A percentile compares a stretch with the other conserved stretches of the same genome.
These are phyloP conservation scores for Penaeus monodon DNA, from an alignment of 2,888 invertebrate genomes.

Conservation along the genomic window DNA sequence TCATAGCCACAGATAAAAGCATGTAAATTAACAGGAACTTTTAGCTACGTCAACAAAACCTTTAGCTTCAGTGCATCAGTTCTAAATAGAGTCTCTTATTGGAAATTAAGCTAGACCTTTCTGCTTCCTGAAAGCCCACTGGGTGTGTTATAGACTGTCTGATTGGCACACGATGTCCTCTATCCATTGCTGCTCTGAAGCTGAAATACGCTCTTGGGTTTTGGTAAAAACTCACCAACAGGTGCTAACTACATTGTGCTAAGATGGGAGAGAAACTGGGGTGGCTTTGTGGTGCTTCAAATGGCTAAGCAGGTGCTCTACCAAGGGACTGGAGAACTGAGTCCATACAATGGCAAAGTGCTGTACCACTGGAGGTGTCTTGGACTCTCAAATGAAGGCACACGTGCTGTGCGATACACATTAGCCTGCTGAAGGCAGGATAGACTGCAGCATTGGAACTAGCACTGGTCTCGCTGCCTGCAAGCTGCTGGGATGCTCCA, in stretches of 20 bases:
- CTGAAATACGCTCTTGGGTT: constrained; percentile 36
- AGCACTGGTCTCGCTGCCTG: constrained; percentile 50
- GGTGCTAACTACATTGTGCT: constrained; percentile 50
- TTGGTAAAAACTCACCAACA: constrained; percentile 39
- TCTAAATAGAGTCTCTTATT: neutral
- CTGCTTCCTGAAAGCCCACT: constrained; percentile 39
- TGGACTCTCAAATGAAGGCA: constrained; percentile 24
- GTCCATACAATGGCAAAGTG: constrained; percentile 25
- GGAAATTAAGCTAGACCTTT: neutral
- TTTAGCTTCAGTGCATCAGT: neutral
- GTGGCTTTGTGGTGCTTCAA: constrained; percentile 36
- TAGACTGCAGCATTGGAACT: constrained; percentile 36
- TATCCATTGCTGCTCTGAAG: constrained; percentile 40
- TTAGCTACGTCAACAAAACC: too few species aligned
- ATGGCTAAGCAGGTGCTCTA: constrained; percentile 26
- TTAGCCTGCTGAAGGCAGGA: constrained; percentile 33
- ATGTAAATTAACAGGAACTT: too few species aligned
- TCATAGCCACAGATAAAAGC: too few species aligned
- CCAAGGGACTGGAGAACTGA: constrained; percentile 6
- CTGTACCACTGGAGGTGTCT: constrained; percentile 38
- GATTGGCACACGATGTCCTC: constrained; percentile 37
- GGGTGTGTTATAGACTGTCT: constrained; percentile 25
- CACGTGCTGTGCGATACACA: constrained; percentile 33
- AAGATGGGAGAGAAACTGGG: constrained; percentile 53
- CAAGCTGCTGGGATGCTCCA: constrained; percentile 30